phyloP scores from a whole-genome alignment of 2,113 vertebrate species.

The Ploceus nigricollis region DNA sequence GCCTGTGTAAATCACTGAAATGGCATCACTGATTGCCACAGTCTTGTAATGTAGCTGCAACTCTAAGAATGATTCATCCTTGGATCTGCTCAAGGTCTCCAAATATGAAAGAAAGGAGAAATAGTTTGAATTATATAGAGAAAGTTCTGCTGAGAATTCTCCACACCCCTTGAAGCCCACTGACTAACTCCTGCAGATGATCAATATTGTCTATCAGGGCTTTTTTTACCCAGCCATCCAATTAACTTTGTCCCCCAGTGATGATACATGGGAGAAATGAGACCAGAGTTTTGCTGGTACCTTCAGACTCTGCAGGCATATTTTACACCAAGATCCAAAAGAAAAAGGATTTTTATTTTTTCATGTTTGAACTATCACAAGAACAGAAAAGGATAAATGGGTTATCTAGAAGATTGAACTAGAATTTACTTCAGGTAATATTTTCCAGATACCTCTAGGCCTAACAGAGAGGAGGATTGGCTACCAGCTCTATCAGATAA shows the following conservation, averaged over 20 bases:
- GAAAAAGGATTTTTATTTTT: background rate
- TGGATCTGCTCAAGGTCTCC: conserved; percentile 39
- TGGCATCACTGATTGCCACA: conserved; percentile 27
- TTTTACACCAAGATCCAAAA: background rate
- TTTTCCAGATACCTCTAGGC: background rate
- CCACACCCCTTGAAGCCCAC: background rate
- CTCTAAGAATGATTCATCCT: conserved; percentile 7
- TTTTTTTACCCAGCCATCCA: background rate
- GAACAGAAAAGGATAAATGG: background rate
- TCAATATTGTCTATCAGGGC: background rate
- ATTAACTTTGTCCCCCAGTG: background rate
- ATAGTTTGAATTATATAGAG: background rate
- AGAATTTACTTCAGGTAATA: background rate
- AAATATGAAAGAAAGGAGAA: conserved; percentile 14
- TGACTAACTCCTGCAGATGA: background rate
- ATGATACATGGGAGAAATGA: background rate
- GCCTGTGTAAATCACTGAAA: conserved; percentile 46
- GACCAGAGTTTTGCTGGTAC: background rate
- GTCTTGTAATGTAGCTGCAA: conserved; percentile 3
- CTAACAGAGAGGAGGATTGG: background rate
- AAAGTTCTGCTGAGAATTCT: background rate
- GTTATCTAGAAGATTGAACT: background rate
- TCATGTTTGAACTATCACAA: background rate
- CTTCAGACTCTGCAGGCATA: background rate
- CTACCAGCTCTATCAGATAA: background rate